Conservation (phyloP, 2,797 vertebrate species). For the Characodon lateralis region DNA sequence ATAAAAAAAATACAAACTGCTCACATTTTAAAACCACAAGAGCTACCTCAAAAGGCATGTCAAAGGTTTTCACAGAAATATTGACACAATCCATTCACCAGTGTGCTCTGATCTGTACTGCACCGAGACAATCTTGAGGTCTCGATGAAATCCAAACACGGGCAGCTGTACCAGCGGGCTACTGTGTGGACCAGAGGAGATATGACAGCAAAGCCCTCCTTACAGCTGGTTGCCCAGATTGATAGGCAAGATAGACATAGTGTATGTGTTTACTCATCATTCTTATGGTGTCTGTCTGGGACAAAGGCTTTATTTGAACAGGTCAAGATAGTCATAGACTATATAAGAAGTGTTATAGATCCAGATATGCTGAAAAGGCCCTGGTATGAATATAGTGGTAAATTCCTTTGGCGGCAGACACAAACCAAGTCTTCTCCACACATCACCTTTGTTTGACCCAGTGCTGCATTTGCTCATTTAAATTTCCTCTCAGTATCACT, state of each 20-base stretch:
- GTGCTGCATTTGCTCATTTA: conserved; percentile 63
- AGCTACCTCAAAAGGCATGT: conserved; percentile 8
- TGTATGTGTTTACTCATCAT: conserved; percentile 79
- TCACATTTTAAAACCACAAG: conserved; percentile 13
- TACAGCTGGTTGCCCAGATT: conserved; percentile 83
- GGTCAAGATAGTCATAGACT: conserved; percentile 61
- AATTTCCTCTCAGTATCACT: conserved; percentile 58
- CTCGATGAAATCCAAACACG: conserved; percentile 79
- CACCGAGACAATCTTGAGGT: conserved; percentile 59
- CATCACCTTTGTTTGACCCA: conserved; percentile 37
- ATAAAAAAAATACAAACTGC: conserved; percentile 13
- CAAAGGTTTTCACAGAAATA: conserved; percentile 51
- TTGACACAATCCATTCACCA: conserved; percentile 48
- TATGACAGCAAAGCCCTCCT: conserved; percentile 68
- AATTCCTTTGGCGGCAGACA: conserved; percentile 39
- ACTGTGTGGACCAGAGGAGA: conserved; percentile 69
- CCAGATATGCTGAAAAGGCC: conserved; percentile 64
- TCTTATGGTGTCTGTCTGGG: conserved; percentile 69
- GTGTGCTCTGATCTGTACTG: conserved; percentile 64
- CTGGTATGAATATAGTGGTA: conserved; percentile 60
- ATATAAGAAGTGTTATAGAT: conserved; percentile 69
- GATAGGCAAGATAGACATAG: conserved; percentile 82
- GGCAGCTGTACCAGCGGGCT: conserved; percentile 50
- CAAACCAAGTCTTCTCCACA: background rate
- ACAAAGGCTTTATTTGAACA: conserved; percentile 69